Conservation (phyloP, 2,888 invertebrate genomes). For the Nomada ferruginata region DNA sequence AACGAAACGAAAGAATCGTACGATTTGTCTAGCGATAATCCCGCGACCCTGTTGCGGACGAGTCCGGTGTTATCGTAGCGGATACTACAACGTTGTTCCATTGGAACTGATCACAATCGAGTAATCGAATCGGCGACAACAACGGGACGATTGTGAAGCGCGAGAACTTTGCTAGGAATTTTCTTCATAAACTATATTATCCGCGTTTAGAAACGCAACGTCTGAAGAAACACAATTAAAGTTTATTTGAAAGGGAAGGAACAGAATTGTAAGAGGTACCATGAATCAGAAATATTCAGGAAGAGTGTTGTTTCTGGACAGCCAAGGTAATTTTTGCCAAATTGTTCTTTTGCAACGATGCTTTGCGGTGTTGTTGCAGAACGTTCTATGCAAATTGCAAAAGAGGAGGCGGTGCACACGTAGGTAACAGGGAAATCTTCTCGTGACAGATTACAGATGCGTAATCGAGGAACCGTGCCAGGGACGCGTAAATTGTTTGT, state of each 20-base stretch:
- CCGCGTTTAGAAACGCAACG: no score
- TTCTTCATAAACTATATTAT: neutral
- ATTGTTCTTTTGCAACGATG: neutral
- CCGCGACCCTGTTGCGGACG: neutral
- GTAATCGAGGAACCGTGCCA: conserved; percentile 55
- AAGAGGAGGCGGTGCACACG: conserved; percentile 3
- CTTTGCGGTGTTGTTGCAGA: conserved; percentile 20
- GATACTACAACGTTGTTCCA: neutral
- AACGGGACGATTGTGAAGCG: conserved; percentile 10
- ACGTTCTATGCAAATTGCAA: conserved; percentile 24
- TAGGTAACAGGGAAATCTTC: conserved; percentile 18
- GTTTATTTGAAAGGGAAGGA: no score
- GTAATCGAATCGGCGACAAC: conserved; percentile 20
- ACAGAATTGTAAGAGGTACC: no score
- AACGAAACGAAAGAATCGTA: conserved; percentile 16
- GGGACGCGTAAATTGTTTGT: conserved; percentile 39
- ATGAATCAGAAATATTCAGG: no score
- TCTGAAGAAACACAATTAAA: neutral
- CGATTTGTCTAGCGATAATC: conserved; percentile 16
- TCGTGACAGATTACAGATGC: conserved; percentile 45
- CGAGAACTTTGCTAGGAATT: neutral
- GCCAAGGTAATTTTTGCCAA: no score
- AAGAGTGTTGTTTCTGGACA: no score
- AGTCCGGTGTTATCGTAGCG: conserved; percentile 13
- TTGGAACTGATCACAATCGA: conserved; percentile 28